A percentile compares a stretch with the other conserved stretches of the same genome.
phyloP scores from a whole-genome alignment of 2,888 invertebrate genomes.

The Eledone cirrhosa region DNA sequence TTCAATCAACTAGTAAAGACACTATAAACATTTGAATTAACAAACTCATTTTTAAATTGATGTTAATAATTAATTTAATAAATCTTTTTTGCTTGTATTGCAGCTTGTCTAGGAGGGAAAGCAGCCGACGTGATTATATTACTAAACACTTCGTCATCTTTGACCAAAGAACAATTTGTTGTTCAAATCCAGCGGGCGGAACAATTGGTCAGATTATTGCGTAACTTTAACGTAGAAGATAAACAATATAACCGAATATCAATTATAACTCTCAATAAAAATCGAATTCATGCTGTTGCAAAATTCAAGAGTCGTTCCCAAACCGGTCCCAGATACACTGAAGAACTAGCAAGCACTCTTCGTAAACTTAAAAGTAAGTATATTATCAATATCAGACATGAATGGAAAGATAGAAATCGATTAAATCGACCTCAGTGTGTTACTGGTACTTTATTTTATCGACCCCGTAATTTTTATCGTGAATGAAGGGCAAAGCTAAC shows the following conservation, averaged over 20 bases:
- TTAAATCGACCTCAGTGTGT: too few species aligned
- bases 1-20: too few species aligned
- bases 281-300: background rate
- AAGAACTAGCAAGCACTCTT: background rate
- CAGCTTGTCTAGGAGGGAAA: background rate
- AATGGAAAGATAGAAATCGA: too few species aligned
- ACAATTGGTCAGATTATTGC: background rate
- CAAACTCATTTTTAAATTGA: too few species aligned
- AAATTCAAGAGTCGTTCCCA: background rate
- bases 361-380: slow-evolving; percentile 4
- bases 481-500: too few species aligned
- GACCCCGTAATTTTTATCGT: too few species aligned
- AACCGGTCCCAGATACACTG: background rate
- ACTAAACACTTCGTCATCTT: background rate
- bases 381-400: too few species aligned
- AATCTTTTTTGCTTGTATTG: background rate
- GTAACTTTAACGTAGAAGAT: background rate
- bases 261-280: background rate
- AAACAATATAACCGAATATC: background rate
- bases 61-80: too few species aligned
- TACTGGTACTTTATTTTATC: too few species aligned
- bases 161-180: background rate
- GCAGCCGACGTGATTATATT: background rate
- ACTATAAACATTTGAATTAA: too few species aligned
- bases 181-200: slow-evolving; percentile 1